Evolutionary conservation across 2,888 invertebrate genomes (phyloP).

Genomic region (Xestobium rufovillosum): DNA sequence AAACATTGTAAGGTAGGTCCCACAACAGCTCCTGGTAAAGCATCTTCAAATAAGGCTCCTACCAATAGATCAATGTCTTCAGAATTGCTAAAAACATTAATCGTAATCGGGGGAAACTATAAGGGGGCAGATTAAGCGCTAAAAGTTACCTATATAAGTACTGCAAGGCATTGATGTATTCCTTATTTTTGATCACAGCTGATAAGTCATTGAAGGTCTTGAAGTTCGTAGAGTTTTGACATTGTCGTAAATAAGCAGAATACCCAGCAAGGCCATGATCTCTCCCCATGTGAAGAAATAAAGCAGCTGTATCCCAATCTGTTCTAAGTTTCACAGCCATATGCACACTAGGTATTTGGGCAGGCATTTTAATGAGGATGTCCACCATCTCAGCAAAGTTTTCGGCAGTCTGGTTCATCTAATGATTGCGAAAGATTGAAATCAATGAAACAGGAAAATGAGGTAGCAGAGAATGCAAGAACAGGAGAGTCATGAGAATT

Average conservation of each 20-base stretch:
- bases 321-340: constrained; percentile 37
- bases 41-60: constrained; percentile 75
- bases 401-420: constrained; percentile 52
- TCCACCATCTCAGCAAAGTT: constrained; percentile 48
- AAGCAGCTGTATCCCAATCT: constrained; percentile 44
- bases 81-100: constrained; percentile 45
- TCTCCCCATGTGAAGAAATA: constrained; percentile 57
- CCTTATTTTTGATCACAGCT: constrained; percentile 49
- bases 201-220: constrained; percentile 43
- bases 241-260: constrained; percentile 58
- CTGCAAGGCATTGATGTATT: constrained; percentile 55
- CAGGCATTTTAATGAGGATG: constrained; percentile 56
- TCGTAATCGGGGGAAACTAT: not conserved
- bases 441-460: constrained; percentile 6
- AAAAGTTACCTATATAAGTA: constrained; percentile 57
- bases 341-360: constrained; percentile 55
- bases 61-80: constrained; percentile 80
- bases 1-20: constrained; percentile 88
- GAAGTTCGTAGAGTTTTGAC: constrained; percentile 42
- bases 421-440: too few species aligned
- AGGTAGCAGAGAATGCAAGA: not conserved
- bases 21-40: constrained; percentile 71
- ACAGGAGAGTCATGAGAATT: not conserved
- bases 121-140: constrained; percentile 3
- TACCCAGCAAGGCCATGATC: constrained; percentile 80